Base-by-base conservation (phyloP, 2,888 invertebrate genomes). In the Trypoxylon attenuatum region DNA sequence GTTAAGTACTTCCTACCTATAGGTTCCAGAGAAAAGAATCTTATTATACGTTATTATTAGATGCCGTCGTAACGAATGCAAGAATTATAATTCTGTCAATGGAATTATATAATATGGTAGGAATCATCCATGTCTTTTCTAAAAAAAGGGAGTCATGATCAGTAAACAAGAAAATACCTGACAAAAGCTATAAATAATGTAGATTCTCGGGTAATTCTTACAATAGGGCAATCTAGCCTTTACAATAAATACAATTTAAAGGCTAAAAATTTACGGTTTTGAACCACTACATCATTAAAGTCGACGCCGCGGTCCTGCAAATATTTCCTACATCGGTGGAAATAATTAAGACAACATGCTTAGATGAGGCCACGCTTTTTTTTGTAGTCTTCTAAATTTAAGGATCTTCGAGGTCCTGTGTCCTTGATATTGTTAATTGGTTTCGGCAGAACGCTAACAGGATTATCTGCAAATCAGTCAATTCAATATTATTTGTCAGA, bases 341-440 rank as follows among this genome's bases (percentile, higher is more conserved):
- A 47, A 19, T 41, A 46, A 56, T 70, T 45, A 46, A 65, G 5
- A 13, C 13, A 33, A 33, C 13, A 76, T 64, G 73, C 82, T 86
- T 90, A 94, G 88, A 97, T 96, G 68, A 97, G 92, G 54, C 96
- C 96, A 77, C 96, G 92, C 82, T 96, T 94, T 88, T 96, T 96
- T 89, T 97, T 97, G 87, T 96, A 97, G 85, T 96, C 96, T 82
- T 96, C 96, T 69, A 97, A 88, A 85, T 97, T 97, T 43, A 97
- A 88, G 0, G 96, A 95, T 58, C 96, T 89, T 73, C 94, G 92
- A 4, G 96, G 96, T 0, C 94, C 95, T 0, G 93, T 91, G 80
- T 94, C 94, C 84, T 93, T 93, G 54, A 92, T 90, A 79, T 91
- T 92, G 10, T 91, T 91, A 29, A 92, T 89, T 38, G 94, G 92